A percentile compares a stretch with the other conserved stretches of the same genome.
phyloP scores from a whole-genome alignment of 35 echinoderm and acorn worm genomes.

The Strongylocentrotus purpuratus region DNA sequence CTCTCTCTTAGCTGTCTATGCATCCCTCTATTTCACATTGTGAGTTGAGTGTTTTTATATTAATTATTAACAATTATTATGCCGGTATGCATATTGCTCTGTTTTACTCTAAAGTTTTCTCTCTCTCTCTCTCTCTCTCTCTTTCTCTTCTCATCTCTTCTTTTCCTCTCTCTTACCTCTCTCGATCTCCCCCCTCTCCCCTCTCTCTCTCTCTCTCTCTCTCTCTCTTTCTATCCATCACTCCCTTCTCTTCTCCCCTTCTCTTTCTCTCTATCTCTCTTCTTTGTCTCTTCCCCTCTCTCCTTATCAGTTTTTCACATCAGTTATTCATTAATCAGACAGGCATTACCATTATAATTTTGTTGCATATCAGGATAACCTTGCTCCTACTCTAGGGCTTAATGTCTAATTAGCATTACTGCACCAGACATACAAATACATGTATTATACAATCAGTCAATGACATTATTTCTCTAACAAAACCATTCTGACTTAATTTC shows the following conservation, averaged over 20 bases:
- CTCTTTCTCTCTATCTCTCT: background rate
- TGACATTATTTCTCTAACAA: no score
- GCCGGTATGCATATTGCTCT: no score
- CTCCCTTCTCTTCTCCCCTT: background rate
- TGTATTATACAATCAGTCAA: no score
- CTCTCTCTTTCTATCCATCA: background rate
- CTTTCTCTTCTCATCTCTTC: background rate
- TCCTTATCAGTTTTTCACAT: background rate
- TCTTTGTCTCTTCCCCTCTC: background rate
- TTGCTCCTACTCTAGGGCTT: no score
- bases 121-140: background rate
- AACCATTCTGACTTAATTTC: no score
- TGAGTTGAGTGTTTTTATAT: background rate
- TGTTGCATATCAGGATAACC: no score
- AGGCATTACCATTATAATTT: background rate
- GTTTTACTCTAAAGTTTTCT: background rate
- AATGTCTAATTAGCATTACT: no score
- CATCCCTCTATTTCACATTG: background rate
- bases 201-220: background rate
- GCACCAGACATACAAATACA: no score
- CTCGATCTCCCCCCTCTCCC: background rate
- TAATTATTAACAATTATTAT: no score
- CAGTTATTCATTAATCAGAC: background rate
- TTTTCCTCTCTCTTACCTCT: background rate
- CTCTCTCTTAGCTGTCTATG: background rate